Base-by-base conservation (phyloP, 2,797 vertebrate species). In the Xenentodon cancila region DNA sequence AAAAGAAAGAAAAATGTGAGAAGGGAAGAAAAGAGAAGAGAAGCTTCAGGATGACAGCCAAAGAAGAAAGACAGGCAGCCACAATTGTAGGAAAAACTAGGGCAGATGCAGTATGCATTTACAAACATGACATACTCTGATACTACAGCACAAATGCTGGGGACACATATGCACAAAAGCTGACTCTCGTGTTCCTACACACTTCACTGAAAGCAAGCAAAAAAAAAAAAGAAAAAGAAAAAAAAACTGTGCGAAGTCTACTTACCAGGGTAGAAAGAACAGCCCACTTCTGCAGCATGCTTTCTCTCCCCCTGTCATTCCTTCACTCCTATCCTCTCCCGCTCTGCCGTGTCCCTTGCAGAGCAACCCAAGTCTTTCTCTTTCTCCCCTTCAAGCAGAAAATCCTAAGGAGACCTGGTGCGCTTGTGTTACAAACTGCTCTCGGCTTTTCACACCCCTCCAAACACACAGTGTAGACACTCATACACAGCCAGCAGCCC, bases 201-300 rank as follows among this genome's bases (percentile, higher is more conserved):
- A 68, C 80, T 70, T 81, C 71, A 76, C 79, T 85, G 55, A 73
- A 58, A 78, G 68, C 19, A 2, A 75, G 53, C 19, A 7, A 53
- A 37, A 37, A 79, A 75, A 84, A 80, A 25, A 25, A n/a, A n/a
- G n/a, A n/a, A 7, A 53, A 37, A 37, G 77, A 75, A 84, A 80
- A 12, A 12, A 79, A 75, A 84, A 80, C 71, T 83, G 80, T 72
- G 75, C 71, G 58, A 84, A 84, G 84, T 79, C 81, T 85, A 83
- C 89, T 91, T 80, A 91, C 90, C 87, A 70, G 73, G 73, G 72
- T 59, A 79, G 84, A 77, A 82, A 64, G 84, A 87, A 77, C 66
- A 82, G 68, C 76, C 76, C 84, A 85, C 81, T 85, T 81, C 72
- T 84, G 75, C 80, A 79, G 76, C 87, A 83, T 85, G 79, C 72